Conservation (phyloP, 2,113 vertebrate genomes). For the Hyaena hyaena region DNA sequence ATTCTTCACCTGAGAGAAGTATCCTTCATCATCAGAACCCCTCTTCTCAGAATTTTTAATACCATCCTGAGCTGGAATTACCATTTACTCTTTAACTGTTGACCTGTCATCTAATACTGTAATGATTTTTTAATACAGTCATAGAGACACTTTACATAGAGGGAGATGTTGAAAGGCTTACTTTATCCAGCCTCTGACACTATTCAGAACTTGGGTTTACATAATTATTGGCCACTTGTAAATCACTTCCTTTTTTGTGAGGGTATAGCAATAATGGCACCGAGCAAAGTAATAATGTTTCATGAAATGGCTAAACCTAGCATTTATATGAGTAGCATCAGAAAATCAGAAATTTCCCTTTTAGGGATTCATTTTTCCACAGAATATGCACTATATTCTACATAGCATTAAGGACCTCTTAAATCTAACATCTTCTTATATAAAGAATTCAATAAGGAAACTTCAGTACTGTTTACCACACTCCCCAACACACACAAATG, state of each 20-base stretch:
- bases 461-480: not conserved
- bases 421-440: not conserved
- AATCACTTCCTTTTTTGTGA: not conserved
- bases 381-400: not conserved
- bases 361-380: not conserved
- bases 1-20: not conserved
- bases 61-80: not conserved
- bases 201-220: not conserved
- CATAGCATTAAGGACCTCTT: not conserved
- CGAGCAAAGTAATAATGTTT: not conserved
- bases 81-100: not conserved
- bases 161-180: not conserved
- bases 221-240: not conserved
- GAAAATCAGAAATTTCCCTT: conserved; percentile 3
- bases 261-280: not conserved
- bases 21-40: not conserved
- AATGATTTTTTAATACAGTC: conserved; percentile 31
- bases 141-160: not conserved
- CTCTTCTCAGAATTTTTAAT: not conserved
- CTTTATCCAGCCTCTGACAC: not conserved
- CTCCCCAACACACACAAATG: not conserved
- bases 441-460: conserved; percentile 6
- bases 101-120: conserved; percentile 3
- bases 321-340: not conserved
- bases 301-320: not conserved